Evolutionary conservation across 2,797 vertebrate genomes (phyloP), one percentile per base, ranked within the genome.

Genomic region (Eutrigla gurnardus): DNA sequence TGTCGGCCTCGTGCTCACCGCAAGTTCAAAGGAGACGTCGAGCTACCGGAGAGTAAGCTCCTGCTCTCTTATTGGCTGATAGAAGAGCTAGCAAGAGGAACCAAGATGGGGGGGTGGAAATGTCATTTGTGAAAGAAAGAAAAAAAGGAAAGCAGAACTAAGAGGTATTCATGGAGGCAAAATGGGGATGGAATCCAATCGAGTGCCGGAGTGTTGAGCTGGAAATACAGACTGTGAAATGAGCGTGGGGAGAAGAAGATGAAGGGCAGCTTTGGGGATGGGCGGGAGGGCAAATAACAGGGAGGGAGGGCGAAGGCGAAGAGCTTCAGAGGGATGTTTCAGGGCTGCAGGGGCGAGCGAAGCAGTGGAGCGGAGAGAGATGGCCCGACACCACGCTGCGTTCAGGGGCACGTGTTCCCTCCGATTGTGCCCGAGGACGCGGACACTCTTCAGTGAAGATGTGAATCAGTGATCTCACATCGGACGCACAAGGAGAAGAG

Each of bases 131-230:
- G 6, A 9, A 17, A 46, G 12, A 42, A 42, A 12, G 4, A 43
- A 66, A 59, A 80, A 76, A 76, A 76, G 57, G 52, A 67, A 78
- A 84, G 82, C 59, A 49, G 76, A 89, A 87, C 83, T 83, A 89
- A 83, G 60, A 81, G 61, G 67, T 70, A 80, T 77, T 81, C 80
- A 77, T 43, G 35, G 60, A 65, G 68, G 52, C 57, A 65, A 86
- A 87, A 87, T 85, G 81, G 80, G 80, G 81, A 77, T 74, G 61
- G 77, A 83, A 84, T 86, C 73, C 77, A 81, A 86, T 82, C 43
- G 70, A 75, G 65, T n/a, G 42, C 4, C 40, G 6, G 60, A 55
- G 62, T 77, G 81, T 70, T 59, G 64, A 75, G 75, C 70, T 63
- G 58, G 69, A 79, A 69, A 79, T 62, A 65, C 25, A 84, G 63